Conservation (phyloP, 2,888 invertebrate genomes). For the Eristalis tenax region DNA sequence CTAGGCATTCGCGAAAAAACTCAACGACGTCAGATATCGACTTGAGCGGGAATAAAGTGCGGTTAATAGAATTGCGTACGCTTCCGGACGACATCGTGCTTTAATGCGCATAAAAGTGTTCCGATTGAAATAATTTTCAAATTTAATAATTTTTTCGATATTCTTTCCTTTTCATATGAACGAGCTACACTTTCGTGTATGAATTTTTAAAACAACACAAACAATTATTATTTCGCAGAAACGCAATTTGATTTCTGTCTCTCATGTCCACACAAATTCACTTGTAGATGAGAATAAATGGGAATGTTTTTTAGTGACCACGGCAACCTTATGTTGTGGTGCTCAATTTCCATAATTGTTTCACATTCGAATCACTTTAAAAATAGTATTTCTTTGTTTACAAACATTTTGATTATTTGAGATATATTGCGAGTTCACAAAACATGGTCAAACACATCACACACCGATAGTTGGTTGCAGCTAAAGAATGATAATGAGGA, state of each 20-base stretch:
- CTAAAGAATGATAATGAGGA: background rate
- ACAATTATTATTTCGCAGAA: conserved; percentile 4
- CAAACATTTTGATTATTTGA: conserved; percentile 35
- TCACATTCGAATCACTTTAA: conserved; percentile 1
- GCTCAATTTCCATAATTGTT: background rate
- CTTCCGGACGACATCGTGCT: conserved; percentile 69
- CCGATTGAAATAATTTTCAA: background rate
- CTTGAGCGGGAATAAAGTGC: conserved; percentile 89
- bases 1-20: conserved; percentile 88
- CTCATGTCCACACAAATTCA: conserved; percentile 29
- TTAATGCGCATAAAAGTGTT: conserved; percentile 1
- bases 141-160: background rate
- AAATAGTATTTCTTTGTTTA: conserved; percentile 37
- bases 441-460: conserved; percentile 19
- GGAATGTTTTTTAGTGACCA: background rate
- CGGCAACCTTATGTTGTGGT: background rate
- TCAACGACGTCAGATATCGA: conserved; percentile 88
- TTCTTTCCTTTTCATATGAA: background rate
- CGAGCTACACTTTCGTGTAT: background rate
- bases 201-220: conserved; percentile 15
- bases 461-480: background rate
- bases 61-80: conserved; percentile 75
- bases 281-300: background rate
- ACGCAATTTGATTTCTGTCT: conserved; percentile 10
- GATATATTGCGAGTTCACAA: background rate